Percentiles rank a stretch among this genome's conserved stretches.
Evolutionary conservation across 1,140 invertebrate genomes (phyloP).

Genomic region (Caenorhabditis elegans): WBcel235 BX284602.5:13584001-13584500

Average conservation of each 20-base stretch:
- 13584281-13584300: background rate
- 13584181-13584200: background rate
- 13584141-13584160: background rate
- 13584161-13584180: background rate
- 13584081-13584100: background rate
- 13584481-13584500: background rate
- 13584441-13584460: background rate
- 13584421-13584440: background rate
- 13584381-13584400: background rate
- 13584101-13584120: conserved; percentile 15
- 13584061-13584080: conserved; percentile 1
- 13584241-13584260: background rate
- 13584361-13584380: background rate
- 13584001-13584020: background rate
- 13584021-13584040: background rate
- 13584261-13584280: background rate
- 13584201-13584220: background rate
- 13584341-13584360: background rate
- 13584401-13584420: background rate
- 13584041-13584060: background rate
- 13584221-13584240: background rate
- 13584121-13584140: background rate
- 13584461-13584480: conserved; percentile 1
- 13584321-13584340: background rate
- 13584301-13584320: background rate